Base-by-base conservation (phyloP, 2,888 invertebrate genomes). In the Nemotelus nigrinus region DNA sequence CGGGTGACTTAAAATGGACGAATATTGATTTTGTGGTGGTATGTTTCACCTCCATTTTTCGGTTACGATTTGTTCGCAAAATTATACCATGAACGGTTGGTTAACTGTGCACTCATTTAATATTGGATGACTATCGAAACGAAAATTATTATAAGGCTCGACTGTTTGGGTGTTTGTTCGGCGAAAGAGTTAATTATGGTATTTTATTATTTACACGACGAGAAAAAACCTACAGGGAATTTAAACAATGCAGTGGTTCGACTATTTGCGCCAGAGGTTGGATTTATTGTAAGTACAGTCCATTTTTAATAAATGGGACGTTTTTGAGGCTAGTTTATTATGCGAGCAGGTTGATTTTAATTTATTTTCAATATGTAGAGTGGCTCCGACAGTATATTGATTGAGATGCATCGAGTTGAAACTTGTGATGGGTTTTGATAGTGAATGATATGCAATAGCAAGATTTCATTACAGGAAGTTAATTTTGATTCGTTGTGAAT, bases 21-120 rank as follows among this genome's bases (percentile, higher is more conserved):
- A 84, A 86, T 87, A 87, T 87, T 87, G 86, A 87, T 87, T 87
- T 86, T 87, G 86, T 83, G 86, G 86, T 53, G 84, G 83, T 65
- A 39, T 60, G 63, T 63, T 74, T 63, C 48, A 74, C 74, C 74
- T 74, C 60, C 74, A 60, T 6, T 74, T 74, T 60, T 60, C 47
- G 72, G 74, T 63, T 48, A 74, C 74, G 74, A 60, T 74, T 74
- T 74, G 57, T 60, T 60, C 60, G 50, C 39, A 70, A 25, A 70
- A 70, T 60, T 74, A 60, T 74, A 48, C 60, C 58, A n/a, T 74
- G 74, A 60, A 74, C 74, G 74, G 74, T 60, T 60, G 63, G 60
- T 74, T 74, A 74, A 74, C 74, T 74, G 63, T 8, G 48, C 74
- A 63, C 74, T 60, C 74, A 74, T 74, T 74, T 74, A 74, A 74